Evolutionary conservation across 2,888 invertebrate species (phyloP), one percentile per base, ranked within the genome.

Genomic region (Brachyptera putata): DNA sequence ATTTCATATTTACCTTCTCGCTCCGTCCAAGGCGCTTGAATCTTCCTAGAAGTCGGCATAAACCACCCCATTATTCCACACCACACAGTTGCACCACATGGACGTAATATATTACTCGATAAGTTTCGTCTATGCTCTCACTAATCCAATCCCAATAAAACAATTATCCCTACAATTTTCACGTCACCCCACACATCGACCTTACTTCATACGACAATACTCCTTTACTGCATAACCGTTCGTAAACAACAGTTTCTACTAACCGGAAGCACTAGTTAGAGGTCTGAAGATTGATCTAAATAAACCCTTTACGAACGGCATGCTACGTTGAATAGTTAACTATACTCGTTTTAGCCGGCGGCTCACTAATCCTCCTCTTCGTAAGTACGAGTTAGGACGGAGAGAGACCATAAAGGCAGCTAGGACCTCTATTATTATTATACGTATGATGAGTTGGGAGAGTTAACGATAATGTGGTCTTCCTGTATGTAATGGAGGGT

Each of bases 1-100:
- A n/a, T n/a, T n/a, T n/a, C n/a, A n/a, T n/a, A n/a, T 36, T n/a
- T 34, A 58, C 57, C 57, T 58, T 60, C 59, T 43, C 18, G 37
- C 18, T 43, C 41, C 3, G 41, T 55, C 59, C 59, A 60, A 1
- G 55, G 55, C 30, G 55, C 16, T 14, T 56, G 26, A 3, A 30
- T 26, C 16, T 18, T 55, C 22, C 34, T 22, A 24, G 30, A 60
- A 18, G 43, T 39, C 11, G 59, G 59, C 59, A 60, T 60, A 25
- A 34, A 60, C 59, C 59, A 60, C 22, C 59, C 59, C 59, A 60
- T 60, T 16, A 3, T 13, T 5, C 3, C 37, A 14, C n/a, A 41
- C n/a, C n/a, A n/a, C n/a, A n/a, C n/a, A n/a, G n/a, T n/a, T n/a
- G n/a, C n/a, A n/a, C n/a, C n/a, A n/a, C n/a, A n/a, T n/a, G n/a